A percentile compares a stretch with the other conserved stretches of the same genome.
Evolutionary conservation across 1,140 invertebrate genomes (phyloP).

Genomic region (Metopolophium dirhodum): DNA sequence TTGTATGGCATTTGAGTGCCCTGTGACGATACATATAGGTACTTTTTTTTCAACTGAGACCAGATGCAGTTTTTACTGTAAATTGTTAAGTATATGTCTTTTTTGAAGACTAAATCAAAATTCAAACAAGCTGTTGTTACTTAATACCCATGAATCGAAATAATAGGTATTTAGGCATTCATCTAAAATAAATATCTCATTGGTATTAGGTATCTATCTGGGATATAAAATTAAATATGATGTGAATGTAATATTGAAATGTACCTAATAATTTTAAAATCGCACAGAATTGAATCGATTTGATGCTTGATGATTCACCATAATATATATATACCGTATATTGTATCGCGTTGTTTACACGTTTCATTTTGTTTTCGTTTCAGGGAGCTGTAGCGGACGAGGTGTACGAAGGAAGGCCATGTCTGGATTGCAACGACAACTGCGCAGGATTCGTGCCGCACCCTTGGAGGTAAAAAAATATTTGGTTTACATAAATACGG

Average conservation of each 20-base stretch:
- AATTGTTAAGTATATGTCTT: no score
- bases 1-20: background rate
- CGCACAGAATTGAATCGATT: background rate
- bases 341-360: background rate
- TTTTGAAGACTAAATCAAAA: no score
- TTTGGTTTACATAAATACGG: background rate
- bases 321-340: background rate
- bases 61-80: no score
- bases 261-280: background rate
- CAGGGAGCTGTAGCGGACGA: constrained; percentile 83
- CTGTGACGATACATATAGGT: background rate
- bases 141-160: background rate
- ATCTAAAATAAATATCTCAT: background rate
- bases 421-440: constrained; percentile 78
- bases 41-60: background rate
- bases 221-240: background rate
- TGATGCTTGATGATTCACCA: background rate
- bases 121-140: background rate
- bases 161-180: background rate
- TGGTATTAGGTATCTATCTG: background rate
- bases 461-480: constrained; percentile 77
- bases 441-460: constrained; percentile 82
- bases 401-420: constrained; percentile 83
- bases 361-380: constrained; percentile 60
- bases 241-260: background rate